These are phyloP conservation scores for Aricia agestis DNA, from an alignment of 1,140 invertebrate species.

Conservation along the genomic window DNA sequence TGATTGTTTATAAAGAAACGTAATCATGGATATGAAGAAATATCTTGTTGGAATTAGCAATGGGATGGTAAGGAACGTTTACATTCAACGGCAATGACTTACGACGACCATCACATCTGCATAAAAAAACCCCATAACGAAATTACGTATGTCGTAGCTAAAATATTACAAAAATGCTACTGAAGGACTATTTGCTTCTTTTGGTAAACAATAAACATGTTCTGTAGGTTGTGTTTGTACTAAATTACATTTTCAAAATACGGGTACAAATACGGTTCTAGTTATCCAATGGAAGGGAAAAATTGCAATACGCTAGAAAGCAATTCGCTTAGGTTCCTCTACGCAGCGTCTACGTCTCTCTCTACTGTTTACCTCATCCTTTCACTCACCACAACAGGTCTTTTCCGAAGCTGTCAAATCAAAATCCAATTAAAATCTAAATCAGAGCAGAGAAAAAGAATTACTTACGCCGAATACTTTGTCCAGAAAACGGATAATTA, in stretches of 20 bases:
- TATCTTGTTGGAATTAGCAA: neutral
- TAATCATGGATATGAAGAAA: too few relatives aligned
- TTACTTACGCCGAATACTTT: neutral
- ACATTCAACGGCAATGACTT: neutral
- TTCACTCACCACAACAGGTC: conserved; percentile 73
- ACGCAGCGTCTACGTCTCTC: conserved; percentile 47
- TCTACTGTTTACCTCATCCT: conserved; percentile 62
- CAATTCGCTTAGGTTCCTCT: conserved; percentile 53
- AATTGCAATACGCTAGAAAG: conserved; percentile 52
- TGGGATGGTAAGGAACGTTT: neutral
- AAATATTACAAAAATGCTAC: too few relatives aligned
- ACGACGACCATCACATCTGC: neutral
- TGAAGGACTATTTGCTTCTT: too few relatives aligned
- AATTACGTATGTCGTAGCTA: neutral
- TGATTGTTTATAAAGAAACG: too few relatives aligned
- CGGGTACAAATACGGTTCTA: conserved; percentile 10
- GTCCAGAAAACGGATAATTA: neutral
- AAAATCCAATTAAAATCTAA: conserved; percentile 52
- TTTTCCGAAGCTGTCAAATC: conserved; percentile 75
- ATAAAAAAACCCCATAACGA: neutral
- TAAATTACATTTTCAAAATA: neutral
- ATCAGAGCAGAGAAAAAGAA: conserved; percentile 6
- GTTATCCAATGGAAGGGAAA: conserved; percentile 38
- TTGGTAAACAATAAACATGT: neutral
- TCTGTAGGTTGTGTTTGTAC: neutral